Evolutionary conservation across 2,113 vertebrate species (phyloP).

Genomic region (Lepus americanus): DNA sequence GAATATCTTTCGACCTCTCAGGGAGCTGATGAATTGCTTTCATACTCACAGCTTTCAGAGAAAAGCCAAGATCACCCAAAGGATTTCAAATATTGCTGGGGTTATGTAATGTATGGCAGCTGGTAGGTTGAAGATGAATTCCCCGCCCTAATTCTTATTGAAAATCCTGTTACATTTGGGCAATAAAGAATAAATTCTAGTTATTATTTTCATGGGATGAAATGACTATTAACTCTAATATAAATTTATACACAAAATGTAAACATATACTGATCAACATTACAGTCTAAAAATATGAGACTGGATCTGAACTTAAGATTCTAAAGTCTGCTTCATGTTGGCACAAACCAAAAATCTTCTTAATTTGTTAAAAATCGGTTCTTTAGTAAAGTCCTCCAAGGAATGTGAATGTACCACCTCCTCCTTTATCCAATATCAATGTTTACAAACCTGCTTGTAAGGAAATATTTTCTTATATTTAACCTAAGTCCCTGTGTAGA

Average conservation of each 20-base stretch:
- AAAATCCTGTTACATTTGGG: constrained; percentile 26
- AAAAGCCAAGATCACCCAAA: constrained; percentile 61
- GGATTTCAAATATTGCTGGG: constrained; percentile 63
- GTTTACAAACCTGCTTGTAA: constrained; percentile 70
- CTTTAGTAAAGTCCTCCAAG: constrained; percentile 13
- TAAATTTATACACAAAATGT: neutral
- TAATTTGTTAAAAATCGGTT: constrained; percentile 63
- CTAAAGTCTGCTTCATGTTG: neutral
- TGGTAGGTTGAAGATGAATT: constrained; percentile 35
- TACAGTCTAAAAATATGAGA: constrained; percentile 44
- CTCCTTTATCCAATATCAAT: neutral
- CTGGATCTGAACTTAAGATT: neutral
- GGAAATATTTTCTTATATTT: constrained; percentile 69
- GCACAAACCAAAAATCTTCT: constrained; percentile 2
- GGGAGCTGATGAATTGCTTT: constrained; percentile 63
- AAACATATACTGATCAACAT: neutral
- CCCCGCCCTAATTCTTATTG: constrained; percentile 1
- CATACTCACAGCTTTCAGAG: constrained; percentile 40
- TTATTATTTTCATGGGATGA: constrained; percentile 58
- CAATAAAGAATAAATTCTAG: constrained; percentile 53
- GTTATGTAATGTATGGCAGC: constrained; percentile 50
- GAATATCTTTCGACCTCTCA: constrained; percentile 44
- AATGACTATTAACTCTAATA: neutral
- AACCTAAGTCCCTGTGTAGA: constrained; percentile 66
- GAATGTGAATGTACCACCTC: neutral